Conservation (phyloP, 2,113 vertebrate genomes). For the Marmota flaviventris region DNA sequence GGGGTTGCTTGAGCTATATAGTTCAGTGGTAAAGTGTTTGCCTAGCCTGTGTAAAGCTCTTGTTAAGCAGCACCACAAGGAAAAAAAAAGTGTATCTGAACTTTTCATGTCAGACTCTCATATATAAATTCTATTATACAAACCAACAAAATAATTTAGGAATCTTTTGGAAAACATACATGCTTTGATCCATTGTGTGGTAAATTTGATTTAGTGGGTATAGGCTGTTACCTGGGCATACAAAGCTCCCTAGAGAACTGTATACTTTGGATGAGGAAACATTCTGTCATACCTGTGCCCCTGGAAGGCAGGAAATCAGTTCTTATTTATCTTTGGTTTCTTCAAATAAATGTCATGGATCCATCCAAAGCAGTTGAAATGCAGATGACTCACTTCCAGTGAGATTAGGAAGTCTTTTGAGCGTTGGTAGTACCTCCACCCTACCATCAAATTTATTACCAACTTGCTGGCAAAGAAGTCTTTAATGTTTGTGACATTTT, state of each 20-base stretch:
- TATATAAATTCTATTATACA: background rate
- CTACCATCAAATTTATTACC: background rate
- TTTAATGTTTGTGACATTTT: slow-evolving; percentile 31
- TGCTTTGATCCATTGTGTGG: background rate
- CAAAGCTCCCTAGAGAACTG: background rate
- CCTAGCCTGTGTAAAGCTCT: background rate
- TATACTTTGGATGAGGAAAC: background rate
- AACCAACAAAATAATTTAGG: background rate
- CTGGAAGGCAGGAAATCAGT: background rate
- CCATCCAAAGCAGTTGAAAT: slow-evolving; percentile 8
- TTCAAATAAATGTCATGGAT: slow-evolving; percentile 46
- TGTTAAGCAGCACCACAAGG: background rate
- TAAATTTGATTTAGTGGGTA: background rate
- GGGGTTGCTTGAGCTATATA: background rate
- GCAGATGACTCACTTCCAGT: background rate
- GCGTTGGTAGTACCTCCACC: background rate
- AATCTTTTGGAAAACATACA: slow-evolving; percentile 17
- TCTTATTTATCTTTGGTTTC: background rate
- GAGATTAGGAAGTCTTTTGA: background rate
- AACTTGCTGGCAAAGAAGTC: background rate
- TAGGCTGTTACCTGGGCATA: background rate
- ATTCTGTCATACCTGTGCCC: background rate
- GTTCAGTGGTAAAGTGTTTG: background rate
- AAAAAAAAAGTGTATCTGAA: background rate
- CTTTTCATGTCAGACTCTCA: background rate